A percentile compares a stretch with the other conserved stretches of the same genome.
phyloP scores from a whole-genome alignment of 2,113 vertebrate species.

The Phodopus roborovskii region DNA sequence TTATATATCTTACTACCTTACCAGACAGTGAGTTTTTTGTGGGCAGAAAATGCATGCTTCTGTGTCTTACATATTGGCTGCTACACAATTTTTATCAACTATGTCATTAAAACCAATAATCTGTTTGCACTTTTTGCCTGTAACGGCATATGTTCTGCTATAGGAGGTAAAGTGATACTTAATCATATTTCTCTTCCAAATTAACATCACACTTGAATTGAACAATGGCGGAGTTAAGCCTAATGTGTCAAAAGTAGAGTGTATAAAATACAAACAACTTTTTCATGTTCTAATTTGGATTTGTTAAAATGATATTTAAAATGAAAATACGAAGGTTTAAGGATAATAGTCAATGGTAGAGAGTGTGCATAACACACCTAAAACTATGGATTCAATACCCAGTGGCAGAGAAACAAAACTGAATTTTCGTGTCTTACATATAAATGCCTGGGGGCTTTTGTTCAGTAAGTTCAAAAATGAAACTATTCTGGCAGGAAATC shows the following conservation, averaged over 20 bases:
- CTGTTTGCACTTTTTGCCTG: neutral
- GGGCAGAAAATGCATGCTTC: conserved; percentile 42
- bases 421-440: neutral
- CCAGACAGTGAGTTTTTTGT: conserved; percentile 4
- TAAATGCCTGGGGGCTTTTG: neutral
- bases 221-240: neutral
- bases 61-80: neutral
- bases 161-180: neutral
- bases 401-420: too few species aligned
- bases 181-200: conserved; percentile 23
- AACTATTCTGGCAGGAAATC: neutral
- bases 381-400: neutral
- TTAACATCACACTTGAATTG: neutral
- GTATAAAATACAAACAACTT: neutral
- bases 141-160: neutral
- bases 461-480: neutral
- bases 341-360: neutral
- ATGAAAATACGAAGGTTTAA: neutral
- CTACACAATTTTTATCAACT: neutral
- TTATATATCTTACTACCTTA: neutral
- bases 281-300: neutral
- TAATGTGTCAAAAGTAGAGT: neutral
- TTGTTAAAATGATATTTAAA: neutral
- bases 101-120: conserved; percentile 16
- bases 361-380: too few species aligned